Evolutionary conservation across 2,113 vertebrate species (phyloP), one percentile per base, ranked within the genome.

Genomic region (Passer montanus): DNA sequence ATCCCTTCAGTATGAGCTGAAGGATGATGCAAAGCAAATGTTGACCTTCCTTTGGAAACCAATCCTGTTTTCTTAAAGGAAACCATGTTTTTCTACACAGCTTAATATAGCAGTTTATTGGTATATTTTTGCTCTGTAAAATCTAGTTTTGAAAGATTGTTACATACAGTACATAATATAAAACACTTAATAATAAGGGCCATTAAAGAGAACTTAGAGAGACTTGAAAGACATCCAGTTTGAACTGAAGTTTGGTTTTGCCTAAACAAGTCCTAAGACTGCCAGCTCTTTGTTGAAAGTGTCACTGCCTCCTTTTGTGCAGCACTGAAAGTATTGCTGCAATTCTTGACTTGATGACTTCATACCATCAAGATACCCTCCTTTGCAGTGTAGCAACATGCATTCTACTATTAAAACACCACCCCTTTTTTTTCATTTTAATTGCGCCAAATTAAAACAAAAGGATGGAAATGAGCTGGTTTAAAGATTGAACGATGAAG

Each of bases 11-110:
- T 83, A 89, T 49, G 80, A 92, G 60, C 63, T 89, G 70, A 89
- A 89, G 58, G 58, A 79, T 93, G 91, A 97, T 88, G 68, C 43
- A 93, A 96, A 96, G 72, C 87, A 95, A 96, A 97, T 92, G 94
- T 53, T 37, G 52, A 83, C 20, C n/a, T 80, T 67, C n/a, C 27
- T 88, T 87, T 82, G 69, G 90, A 94, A 93, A 68, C 17, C 11
- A 90, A 11, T 78, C 68, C 31, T 84, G 66, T 41, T 49, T 16
- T 85, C 68, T 72, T 81, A 39, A 84, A 85, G 60, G 35, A 84
- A 93, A 78, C 62, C 46, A 70, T 5, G 5, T 31, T 95, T 82
- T 90, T 77, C 56, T 93, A 16, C 39, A 50, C 33, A 72, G 26
- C 35, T 84, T 75, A 89, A 87, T 92, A 49, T 14, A 79, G 39